Evolutionary conservation across 2,888 invertebrate species (phyloP), one percentile per base, ranked within the genome.

Genomic region (Tetrapedia diversipes): DNA sequence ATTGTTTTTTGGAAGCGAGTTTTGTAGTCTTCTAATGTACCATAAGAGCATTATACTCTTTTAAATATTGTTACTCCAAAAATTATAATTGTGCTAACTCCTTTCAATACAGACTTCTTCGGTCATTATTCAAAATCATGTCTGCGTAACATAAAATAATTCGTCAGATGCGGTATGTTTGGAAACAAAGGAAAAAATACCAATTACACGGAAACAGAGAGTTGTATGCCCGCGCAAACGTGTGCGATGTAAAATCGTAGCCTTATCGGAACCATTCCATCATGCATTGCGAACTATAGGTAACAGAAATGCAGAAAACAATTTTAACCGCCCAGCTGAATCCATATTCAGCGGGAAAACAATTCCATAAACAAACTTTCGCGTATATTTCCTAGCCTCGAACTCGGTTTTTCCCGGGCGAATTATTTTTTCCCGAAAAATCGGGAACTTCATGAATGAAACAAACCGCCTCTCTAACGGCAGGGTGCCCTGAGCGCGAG

Each of bases 281-380:
- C 22, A 22, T 22, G 14, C 24, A n/a, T 16, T 3, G 24, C 39
- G 22, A 39, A 8, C 37, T 10, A 39, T 56, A 16, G 22, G 14
- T n/a, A n/a, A n/a, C n/a, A n/a, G 16, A 16, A n/a, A 47, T 39
- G 14, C 10, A 1, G 19, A 49, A 49, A 63, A 24, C 61, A 47
- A 63, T 63, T 63, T 37, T 37, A 29, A n/a, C 16, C 14, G n/a
- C 11, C 8, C 37, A 49, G 49, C 11, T n/a, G 27, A 49, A 49
- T 63, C 37, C 61, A 27, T 49, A 63, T 29, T 49, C 34, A 63
- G 27, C 51, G 24, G n/a, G 2, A 39, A 63, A 51, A 64, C 27
- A 63, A 51, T 37, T 29, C 24, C 29, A 51, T 41, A 29, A 53
- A 53, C 51, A 19, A 63, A 49, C 37, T 49, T 51, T 24, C 19